phyloP scores from a whole-genome alignment of 2,113 vertebrate species.

The Etia nguti region DNA sequence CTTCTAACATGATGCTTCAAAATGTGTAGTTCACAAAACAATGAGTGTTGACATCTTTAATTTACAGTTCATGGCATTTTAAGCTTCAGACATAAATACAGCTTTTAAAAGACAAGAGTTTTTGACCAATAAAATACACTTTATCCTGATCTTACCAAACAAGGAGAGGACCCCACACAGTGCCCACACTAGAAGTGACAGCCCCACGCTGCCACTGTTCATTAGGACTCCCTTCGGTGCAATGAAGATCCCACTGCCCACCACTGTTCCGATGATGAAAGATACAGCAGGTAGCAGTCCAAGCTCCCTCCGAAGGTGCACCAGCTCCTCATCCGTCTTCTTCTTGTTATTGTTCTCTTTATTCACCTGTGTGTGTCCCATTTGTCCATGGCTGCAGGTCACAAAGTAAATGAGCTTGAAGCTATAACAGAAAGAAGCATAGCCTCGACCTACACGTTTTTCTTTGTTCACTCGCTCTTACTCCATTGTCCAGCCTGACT shows the following conservation, averaged over 20 bases:
- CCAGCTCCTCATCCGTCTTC: background rate
- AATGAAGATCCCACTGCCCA: constrained; percentile 87
- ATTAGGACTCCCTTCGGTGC: constrained; percentile 83
- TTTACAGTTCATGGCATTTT: background rate
- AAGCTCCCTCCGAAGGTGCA: constrained; percentile 67
- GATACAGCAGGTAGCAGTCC: constrained; percentile 75
- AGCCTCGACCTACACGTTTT: background rate
- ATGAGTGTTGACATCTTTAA: background rate
- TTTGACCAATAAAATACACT: background rate
- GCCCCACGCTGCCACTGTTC: constrained; percentile 80
- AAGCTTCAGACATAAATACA: background rate
- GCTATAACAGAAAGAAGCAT: background rate
- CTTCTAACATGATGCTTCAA: background rate
- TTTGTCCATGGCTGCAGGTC: background rate
- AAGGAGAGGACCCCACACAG: constrained; percentile 80
- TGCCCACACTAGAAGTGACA: constrained; percentile 81
- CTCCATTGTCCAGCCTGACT: background rate
- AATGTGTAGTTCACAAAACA: background rate
- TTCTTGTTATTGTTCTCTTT: background rate
- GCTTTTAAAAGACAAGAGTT: background rate
- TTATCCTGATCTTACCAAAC: constrained; percentile 70
- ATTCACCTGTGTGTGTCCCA: constrained; percentile 6
- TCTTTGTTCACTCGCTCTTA: constrained; percentile 21
- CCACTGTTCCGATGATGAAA: constrained; percentile 79
- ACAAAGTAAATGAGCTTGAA: background rate